Percentiles rank a stretch among this genome's conserved stretches.
These are phyloP conservation scores for Trichechus manatus DNA, from an alignment of 2,113 vertebrate species.

Conservation along the genomic window DNA sequence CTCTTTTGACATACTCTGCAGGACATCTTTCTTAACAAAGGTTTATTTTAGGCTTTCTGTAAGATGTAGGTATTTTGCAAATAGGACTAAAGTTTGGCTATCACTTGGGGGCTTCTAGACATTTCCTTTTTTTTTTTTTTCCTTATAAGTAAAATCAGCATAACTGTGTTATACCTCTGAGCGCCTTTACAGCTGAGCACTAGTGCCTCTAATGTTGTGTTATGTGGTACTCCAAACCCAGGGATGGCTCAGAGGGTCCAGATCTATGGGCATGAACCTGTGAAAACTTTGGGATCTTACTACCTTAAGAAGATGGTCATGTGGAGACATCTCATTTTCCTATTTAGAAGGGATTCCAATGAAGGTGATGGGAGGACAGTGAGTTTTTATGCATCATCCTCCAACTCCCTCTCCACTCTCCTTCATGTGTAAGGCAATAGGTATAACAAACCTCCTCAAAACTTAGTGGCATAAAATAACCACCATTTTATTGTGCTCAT, in stretches of 20 bases:
- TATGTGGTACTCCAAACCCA: neutral
- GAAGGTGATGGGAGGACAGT: neutral
- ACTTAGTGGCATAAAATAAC: neutral
- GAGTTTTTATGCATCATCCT: neutral
- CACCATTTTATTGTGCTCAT: neutral
- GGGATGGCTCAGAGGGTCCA: neutral
- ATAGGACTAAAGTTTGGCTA: neutral
- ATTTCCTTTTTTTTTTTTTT: neutral
- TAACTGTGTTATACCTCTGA: neutral
- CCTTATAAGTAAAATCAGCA: neutral
- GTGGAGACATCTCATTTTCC: neutral
- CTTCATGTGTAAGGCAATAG: neutral
- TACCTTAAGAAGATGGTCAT: neutral
- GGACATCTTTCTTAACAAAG: conserved; percentile 22
- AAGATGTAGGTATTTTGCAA: conserved; percentile 16
- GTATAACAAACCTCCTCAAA: neutral
- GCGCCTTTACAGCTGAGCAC: neutral
- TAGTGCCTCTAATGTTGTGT: neutral
- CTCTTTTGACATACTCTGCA: conserved; percentile 40
- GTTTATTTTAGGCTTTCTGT: conserved; percentile 5
- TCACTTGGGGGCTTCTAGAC: neutral
- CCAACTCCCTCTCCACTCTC: neutral
- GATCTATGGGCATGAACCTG: too few relatives aligned
- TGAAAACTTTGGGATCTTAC: neutral
- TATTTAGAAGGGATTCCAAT: neutral